phyloP scores from a whole-genome alignment of 2,113 vertebrate genomes.

The Mobula birostris region DNA sequence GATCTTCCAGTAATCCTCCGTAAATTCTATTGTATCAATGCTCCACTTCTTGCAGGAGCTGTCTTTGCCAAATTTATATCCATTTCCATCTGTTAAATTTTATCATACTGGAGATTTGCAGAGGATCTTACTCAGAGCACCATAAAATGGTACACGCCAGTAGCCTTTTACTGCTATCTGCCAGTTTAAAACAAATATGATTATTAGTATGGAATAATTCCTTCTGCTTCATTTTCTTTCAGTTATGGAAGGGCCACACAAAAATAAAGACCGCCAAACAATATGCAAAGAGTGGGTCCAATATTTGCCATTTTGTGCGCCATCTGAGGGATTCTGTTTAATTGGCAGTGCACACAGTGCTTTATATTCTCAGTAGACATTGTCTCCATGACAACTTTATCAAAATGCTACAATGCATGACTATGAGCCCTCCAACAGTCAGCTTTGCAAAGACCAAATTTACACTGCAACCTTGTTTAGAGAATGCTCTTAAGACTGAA shows the following conservation, averaged over 20 bases:
- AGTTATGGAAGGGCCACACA: not conserved
- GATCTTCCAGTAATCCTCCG: not conserved
- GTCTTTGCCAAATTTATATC: slow-evolving; percentile 7
- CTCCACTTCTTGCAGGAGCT: not conserved
- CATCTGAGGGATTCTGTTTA: slow-evolving; percentile 62
- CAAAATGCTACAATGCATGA: slow-evolving; percentile 59
- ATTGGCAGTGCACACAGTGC: slow-evolving; percentile 60
- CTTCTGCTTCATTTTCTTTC: not conserved
- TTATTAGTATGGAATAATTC: not conserved
- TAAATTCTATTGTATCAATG: not conserved
- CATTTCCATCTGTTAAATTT: slow-evolving; percentile 23
- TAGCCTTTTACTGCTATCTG: not conserved
- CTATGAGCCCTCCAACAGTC: slow-evolving; percentile 48
- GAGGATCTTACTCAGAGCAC: not conserved
- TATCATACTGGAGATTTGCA: not conserved
- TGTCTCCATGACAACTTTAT: slow-evolving; percentile 74
- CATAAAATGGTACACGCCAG: not conserved
- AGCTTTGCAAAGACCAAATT: slow-evolving; percentile 10
- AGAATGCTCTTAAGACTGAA: not conserved
- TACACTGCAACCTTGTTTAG: not conserved
- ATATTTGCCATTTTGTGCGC: slow-evolving; percentile 61
- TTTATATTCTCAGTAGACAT: slow-evolving; percentile 55
- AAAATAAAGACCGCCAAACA: not conserved
- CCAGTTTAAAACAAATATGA: slow-evolving; percentile 15
- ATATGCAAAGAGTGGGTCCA: slow-evolving; percentile 51